These are phyloP conservation scores for Elephas maximus DNA, from an alignment of 2,113 vertebrate genomes.

Conservation along the genomic window DNA sequence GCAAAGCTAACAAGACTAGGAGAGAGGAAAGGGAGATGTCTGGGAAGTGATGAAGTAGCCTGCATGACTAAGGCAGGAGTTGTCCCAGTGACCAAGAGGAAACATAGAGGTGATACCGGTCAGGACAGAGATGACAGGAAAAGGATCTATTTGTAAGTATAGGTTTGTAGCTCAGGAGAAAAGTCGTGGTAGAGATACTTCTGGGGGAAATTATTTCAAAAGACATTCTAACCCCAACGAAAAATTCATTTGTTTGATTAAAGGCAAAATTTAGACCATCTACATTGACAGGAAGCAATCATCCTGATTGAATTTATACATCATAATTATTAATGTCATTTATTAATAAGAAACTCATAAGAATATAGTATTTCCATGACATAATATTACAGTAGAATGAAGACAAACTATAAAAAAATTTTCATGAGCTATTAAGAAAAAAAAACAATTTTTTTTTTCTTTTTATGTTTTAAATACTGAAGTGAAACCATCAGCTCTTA, in stretches of 20 bases:
- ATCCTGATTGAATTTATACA: background rate
- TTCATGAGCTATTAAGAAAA: background rate
- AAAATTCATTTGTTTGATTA: background rate
- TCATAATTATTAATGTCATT: background rate
- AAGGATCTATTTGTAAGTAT: background rate
- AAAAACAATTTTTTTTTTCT: too few relatives aligned
- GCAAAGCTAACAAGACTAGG: background rate
- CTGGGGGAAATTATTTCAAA: background rate
- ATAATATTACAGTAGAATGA: background rate
- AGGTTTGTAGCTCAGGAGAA: background rate
- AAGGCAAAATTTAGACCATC: slow-evolving; percentile 25
- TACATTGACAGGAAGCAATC: background rate
- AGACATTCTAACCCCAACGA: background rate
- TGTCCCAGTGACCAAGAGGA: background rate
- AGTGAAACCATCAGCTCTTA: background rate
- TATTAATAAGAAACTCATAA: slow-evolving; percentile 32
- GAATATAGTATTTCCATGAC: slow-evolving; percentile 16
- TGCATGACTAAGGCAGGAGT: background rate
- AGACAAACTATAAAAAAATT: background rate
- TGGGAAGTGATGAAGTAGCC: background rate
- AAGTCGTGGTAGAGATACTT: background rate
- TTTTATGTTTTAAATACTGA: slow-evolving; percentile 14
- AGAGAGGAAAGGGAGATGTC: background rate
- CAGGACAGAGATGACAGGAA: background rate
- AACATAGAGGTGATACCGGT: background rate